Percentiles rank a stretch among this genome's conserved stretches.
These are phyloP conservation scores for Amiota communis DNA, from an alignment of 2,888 invertebrate species.

Conservation along the genomic window DNA sequence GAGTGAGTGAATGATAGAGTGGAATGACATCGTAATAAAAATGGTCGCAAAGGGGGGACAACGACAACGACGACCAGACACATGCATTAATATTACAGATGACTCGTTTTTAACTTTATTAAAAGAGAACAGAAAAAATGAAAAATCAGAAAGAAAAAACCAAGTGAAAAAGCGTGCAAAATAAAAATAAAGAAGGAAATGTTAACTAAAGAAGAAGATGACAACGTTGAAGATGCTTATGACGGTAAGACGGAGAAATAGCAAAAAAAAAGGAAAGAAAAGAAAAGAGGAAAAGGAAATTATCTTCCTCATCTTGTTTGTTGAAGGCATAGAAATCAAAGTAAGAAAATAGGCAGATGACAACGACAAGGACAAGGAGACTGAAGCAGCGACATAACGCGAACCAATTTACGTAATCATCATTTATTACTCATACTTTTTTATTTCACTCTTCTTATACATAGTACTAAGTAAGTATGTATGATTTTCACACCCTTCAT, in stretches of 20 bases:
- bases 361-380: background rate
- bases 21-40: conserved; percentile 26
- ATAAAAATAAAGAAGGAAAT: too few species aligned
- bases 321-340: background rate
- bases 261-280: background rate
- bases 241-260: too few species aligned
- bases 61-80: too few species aligned
- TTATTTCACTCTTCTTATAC: too few species aligned
- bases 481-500: too few species aligned
- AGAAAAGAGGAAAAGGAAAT: background rate
- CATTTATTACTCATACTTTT: conserved; percentile 5
- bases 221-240: too few species aligned
- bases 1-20: conserved; percentile 16
- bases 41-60: conserved; percentile 19
- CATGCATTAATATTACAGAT: conserved; percentile 26
- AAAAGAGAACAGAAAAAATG: conserved; percentile 37
- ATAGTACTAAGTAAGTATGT: too few species aligned
- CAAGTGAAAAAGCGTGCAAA: too few species aligned
- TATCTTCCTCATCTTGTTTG: background rate
- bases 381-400: background rate
- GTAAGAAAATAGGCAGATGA: background rate
- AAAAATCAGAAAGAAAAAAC: background rate
- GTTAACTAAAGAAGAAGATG: too few species aligned
- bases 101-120: conserved; percentile 53
- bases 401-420: conserved; percentile 24